Percentiles rank a stretch among this genome's conserved stretches.
Conservation (phyloP, 1,140 invertebrate species). For the Trichoplusia ni region DNA sequence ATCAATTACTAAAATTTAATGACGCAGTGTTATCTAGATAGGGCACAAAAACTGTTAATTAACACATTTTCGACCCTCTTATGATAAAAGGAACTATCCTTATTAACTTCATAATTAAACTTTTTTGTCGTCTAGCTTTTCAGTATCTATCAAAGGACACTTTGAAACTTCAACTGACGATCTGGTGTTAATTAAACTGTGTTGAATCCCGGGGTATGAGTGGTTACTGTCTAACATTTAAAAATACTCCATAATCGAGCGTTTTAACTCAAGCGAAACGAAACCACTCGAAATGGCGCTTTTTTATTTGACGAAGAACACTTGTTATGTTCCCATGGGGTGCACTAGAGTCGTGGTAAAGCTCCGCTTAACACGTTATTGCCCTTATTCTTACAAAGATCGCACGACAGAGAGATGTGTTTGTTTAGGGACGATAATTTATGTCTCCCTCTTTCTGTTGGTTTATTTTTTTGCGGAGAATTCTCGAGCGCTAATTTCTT, state of each 20-base stretch:
- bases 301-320: conserved; percentile 18
- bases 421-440: conserved; percentile 34
- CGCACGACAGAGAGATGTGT: conserved; percentile 10
- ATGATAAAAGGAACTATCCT: too few relatives aligned
- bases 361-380: conserved; percentile 45
- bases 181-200: neutral
- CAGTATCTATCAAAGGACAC: too few relatives aligned
- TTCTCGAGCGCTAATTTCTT: conserved; percentile 20
- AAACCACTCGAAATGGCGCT: conserved; percentile 22
- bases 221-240: conserved; percentile 2
- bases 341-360: conserved; percentile 36
- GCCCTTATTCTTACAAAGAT: conserved; percentile 30
- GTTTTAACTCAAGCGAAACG: conserved; percentile 2
- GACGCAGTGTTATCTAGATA: too few relatives aligned
- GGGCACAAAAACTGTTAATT: too few relatives aligned
- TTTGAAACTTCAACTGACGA: too few relatives aligned
- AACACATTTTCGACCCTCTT: too few relatives aligned
- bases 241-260: neutral
- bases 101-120: too few relatives aligned
- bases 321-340: conserved; percentile 39
- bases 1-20: too few relatives aligned
- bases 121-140: too few relatives aligned
- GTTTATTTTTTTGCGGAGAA: conserved; percentile 10
- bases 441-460: conserved; percentile 23
- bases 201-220: neutral